phyloP scores from a whole-genome alignment of 2,888 invertebrate genomes.

The Crossocerus cetratus region DNA sequence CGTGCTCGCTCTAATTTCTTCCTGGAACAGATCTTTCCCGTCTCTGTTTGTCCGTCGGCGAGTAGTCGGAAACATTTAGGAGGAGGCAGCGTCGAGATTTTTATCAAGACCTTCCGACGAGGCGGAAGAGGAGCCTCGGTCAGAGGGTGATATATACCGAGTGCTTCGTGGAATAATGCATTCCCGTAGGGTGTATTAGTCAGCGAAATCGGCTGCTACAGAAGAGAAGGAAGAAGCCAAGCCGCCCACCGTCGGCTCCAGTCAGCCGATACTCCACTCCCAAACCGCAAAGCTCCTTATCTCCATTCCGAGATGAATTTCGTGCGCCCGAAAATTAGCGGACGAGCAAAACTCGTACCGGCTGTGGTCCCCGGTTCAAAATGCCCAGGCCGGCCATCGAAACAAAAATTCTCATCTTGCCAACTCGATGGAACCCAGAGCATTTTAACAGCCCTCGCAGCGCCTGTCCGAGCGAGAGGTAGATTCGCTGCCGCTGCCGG shows the following conservation, averaged over 20 bases:
- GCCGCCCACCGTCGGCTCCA: conserved; percentile 26
- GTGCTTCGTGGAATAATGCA: background rate
- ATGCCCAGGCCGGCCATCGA: background rate
- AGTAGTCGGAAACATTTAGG: too few relatives aligned
- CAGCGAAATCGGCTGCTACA: background rate
- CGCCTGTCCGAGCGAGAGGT: too few relatives aligned
- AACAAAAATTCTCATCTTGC: background rate
- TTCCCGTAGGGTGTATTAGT: conserved; percentile 3
- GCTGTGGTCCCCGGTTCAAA: background rate
- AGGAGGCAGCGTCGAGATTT: too few relatives aligned
- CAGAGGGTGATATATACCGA: too few relatives aligned
- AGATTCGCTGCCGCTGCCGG: background rate
- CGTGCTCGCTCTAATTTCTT: too few relatives aligned
- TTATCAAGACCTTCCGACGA: too few relatives aligned
- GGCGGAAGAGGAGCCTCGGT: too few relatives aligned
- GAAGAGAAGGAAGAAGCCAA: conserved; percentile 10
- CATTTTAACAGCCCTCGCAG: background rate
- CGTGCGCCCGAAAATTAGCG: conserved; percentile 4
- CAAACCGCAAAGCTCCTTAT: conserved; percentile 34
- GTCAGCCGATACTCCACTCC: conserved; percentile 33
- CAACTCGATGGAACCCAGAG: background rate
- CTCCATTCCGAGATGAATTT: conserved; percentile 36
- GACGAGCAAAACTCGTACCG: background rate
- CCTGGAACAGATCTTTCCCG: too few relatives aligned
- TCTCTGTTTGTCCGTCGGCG: too few relatives aligned